Percentiles rank a stretch among this genome's conserved stretches.
phyloP scores from a whole-genome alignment of 2,888 invertebrate genomes.

The Zelleria hepariella region DNA sequence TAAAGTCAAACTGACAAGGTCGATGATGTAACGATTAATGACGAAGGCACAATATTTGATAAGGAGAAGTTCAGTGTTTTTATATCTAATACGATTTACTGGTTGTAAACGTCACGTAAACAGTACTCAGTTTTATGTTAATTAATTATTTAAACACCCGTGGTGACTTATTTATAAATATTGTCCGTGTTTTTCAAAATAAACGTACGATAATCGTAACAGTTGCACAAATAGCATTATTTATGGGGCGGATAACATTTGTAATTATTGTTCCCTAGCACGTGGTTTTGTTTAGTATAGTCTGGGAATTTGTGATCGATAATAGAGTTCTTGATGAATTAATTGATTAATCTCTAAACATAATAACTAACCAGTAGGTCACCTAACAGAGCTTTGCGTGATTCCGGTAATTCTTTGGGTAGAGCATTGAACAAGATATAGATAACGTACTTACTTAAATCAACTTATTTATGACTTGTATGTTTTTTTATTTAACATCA shows the following conservation, averaged over 20 bases:
- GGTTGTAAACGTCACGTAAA: conserved; percentile 1
- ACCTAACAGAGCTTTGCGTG: no score
- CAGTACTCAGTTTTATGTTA: background rate
- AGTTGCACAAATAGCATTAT: background rate
- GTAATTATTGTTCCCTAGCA: background rate
- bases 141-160: background rate
- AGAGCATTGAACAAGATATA: no score
- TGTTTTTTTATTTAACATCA: no score
- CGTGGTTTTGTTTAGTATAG: background rate
- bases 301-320: no score
- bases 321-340: no score
- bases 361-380: no score
- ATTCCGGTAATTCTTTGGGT: no score
- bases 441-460: no score
- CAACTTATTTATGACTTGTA: no score
- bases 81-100: background rate
- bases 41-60: conserved; percentile 38
- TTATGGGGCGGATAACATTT: background rate
- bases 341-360: no score
- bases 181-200: conserved; percentile 3
- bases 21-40: conserved; percentile 54
- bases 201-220: background rate
- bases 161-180: conserved; percentile 2
- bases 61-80: conserved; percentile 36
- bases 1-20: conserved; percentile 63